Evolutionary conservation across 2,888 invertebrate genomes (phyloP), one percentile per base, ranked within the genome.

Genomic region (Scaptomyza cyrtandrae): DNA sequence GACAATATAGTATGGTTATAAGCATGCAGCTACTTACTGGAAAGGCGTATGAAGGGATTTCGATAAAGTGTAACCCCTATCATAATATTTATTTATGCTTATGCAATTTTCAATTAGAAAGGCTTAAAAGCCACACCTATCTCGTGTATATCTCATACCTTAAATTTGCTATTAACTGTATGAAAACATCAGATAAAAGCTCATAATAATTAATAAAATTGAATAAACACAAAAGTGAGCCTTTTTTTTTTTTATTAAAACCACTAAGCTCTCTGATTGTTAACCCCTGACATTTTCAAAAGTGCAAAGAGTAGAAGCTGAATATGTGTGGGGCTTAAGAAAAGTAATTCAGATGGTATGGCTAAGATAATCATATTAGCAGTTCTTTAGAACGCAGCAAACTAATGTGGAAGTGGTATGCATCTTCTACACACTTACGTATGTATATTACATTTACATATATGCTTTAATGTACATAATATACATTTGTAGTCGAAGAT

Each of bases 151-250:
- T 44, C 64, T 60, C 65, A 64, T 27, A 53, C 66, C 57, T 39
- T 35, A 19, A 56, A 29, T 24, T 56, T 19, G 10, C 24, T 54
- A 46, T 70, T 63, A 61, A 60, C 73, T 61, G 74, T 78, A 77
- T 78, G 78, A 71, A 80, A 78, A 70, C 78, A 78, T 78, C 74
- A 66, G 67, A 58, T 68, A 61, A 80, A 71, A 78, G 85, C 85
- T 84, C 87, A 82, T 86, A 68, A 78, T 86, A 80, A 86, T 78
- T 84, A 86, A 82, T 83, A 83, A 87, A 83, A 79, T 70, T 70
- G 66, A 76, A 77, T 74, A 72, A 88, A 88, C 66, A 55, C 55
- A 68, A 85, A 49, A 53, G 69, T 66, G 73, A 56, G 64, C 2
- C 29, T 63, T 71, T 65, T 74, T 86, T 74, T 86, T 83, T 77